Evolutionary conservation across 92 coral and sea anemone species (phyloP), one percentile per base, ranked within the genome.

Genomic region (Porites evermanni): DNA sequence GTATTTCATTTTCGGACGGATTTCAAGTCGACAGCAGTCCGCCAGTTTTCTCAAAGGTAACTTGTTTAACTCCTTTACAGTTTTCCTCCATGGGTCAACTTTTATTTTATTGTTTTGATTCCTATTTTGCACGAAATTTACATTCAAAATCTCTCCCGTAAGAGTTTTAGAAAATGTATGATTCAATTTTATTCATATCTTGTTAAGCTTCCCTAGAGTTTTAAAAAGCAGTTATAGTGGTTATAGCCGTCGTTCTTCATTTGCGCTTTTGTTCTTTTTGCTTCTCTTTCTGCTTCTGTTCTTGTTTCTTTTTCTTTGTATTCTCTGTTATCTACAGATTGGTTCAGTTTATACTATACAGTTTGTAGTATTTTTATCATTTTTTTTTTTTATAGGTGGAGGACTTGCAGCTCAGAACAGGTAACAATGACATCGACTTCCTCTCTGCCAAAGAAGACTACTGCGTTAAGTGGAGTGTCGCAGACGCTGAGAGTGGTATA

Each of bases 1-100:
- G 93, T 2, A 78, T 79, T 4, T 71, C 85, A 3, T 79, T 89
- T 89, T 91, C 96, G 1, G 94, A 92, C 79, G 98, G 97, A 67
- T 67, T 93, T 20, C 79, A 76, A 61, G 89, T 95, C 0, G 97
- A 95, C 80, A 84, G 68, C 85, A 93, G 92, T 18, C 92, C 94
- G 18, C 98, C 98, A 21, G 79, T 85, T 64, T 70, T 76, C 2
- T 89, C 91, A 17, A 74, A 86, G 88, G 98, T 91, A 88, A 82
- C 89, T 18, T 38, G 5, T 38, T 38, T 4, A 38, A 38, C 47
- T 3, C 47, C 47, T 38, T 38, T 38, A 70, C 0, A 70, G 23
- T 53, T 7, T 11, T 10, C 17, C 64, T 54, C 61, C 61, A 56
- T 12, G 13, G 17, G 3, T 56, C 61, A 7, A 2, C 4, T 12